Percentiles rank a stretch among this genome's conserved stretches.
phyloP scores from a whole-genome alignment of 2,888 invertebrate genomes.

The Bimastos eiseni region DNA sequence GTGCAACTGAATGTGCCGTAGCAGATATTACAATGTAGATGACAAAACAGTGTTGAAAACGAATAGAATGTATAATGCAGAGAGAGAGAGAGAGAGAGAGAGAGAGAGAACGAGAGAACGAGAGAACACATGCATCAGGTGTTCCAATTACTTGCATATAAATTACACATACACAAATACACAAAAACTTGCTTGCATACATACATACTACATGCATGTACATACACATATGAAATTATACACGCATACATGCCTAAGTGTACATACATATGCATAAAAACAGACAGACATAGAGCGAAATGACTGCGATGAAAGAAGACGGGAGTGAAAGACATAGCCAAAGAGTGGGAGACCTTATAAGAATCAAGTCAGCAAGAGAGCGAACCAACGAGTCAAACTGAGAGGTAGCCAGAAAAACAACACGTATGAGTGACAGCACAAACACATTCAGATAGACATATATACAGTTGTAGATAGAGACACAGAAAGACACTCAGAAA shows the following conservation, averaged over 20 bases:
- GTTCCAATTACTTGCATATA: background rate
- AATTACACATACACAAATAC: background rate
- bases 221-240: background rate
- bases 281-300: background rate
- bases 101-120: background rate
- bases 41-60: background rate
- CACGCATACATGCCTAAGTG: background rate
- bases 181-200: background rate
- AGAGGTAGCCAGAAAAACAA: too few species aligned
- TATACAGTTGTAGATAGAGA: too few species aligned
- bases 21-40: too few species aligned
- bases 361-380: too few species aligned
- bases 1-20: background rate
- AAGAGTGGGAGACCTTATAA: too few species aligned
- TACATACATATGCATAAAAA: background rate
- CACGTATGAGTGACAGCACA: too few species aligned
- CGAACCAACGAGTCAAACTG: too few species aligned
- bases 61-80: background rate
- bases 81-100: background rate
- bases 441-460: too few species aligned
- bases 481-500: too few species aligned
- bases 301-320: too few species aligned
- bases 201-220: too few species aligned
- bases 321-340: too few species aligned
- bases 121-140: background rate